A percentile compares a stretch with the other conserved stretches of the same genome.
These are phyloP conservation scores for Cyrtorhinus lividipennis DNA, from an alignment of 1,140 invertebrate species.

Conservation along the genomic window DNA sequence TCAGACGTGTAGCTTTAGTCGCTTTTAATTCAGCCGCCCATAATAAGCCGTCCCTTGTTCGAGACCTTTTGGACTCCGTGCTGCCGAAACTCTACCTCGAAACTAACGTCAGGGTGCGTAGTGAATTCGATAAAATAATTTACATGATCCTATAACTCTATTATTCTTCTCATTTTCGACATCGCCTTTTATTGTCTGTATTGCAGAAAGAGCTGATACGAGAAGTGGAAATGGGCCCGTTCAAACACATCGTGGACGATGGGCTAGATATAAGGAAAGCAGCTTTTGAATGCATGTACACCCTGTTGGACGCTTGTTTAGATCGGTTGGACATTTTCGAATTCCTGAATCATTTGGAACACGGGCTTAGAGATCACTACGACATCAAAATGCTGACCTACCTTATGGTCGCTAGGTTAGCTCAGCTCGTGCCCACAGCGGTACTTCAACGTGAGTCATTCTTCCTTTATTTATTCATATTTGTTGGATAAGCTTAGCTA, in stretches of 20 bases:
- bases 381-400: conserved; percentile 99
- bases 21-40: conserved; percentile 98
- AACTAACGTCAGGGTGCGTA: conserved; percentile 81
- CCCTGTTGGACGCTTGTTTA: conserved; percentile 85
- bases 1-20: conserved; percentile 86
- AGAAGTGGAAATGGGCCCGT: conserved; percentile 99
- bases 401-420: conserved; percentile 85
- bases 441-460: conserved; percentile 78
- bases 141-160: too few species aligned
- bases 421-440: conserved; percentile 80
- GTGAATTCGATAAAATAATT: too few species aligned
- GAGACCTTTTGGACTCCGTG: conserved; percentile 74
- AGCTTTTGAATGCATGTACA: conserved; percentile 99
- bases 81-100: conserved; percentile 91
- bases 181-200: too few species aligned
- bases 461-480: too few species aligned
- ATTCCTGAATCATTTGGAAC: conserved; percentile 87
- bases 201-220: conserved; percentile 85
- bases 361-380: conserved; percentile 90
- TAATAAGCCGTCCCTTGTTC: conserved; percentile 89
- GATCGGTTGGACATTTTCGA: conserved; percentile 93
- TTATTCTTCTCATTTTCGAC: too few species aligned
- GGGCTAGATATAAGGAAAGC: conserved; percentile 94
- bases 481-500: too few species aligned
- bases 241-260: conserved; percentile 98